These are phyloP conservation scores for Amniataba percoides DNA, from an alignment of 2,797 vertebrate species.

Conservation along the genomic window DNA sequence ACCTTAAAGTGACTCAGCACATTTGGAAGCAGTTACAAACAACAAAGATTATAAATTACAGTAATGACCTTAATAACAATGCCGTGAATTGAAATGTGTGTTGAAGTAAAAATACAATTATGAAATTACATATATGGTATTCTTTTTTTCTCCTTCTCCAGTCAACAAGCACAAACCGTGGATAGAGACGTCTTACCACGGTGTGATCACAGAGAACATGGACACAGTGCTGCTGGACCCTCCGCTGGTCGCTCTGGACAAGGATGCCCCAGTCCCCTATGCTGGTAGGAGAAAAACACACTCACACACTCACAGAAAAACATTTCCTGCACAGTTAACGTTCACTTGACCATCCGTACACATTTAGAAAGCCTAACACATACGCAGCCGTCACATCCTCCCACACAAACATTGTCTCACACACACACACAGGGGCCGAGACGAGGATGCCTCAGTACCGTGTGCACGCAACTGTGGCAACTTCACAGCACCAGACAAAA, in stretches of 20 bases:
- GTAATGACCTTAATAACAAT: not conserved
- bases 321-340: not conserved
- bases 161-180: constrained; percentile 99
- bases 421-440: constrained; percentile 4
- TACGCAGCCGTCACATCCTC: not conserved
- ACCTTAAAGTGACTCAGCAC: constrained; percentile 11
- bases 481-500: constrained; percentile 51
- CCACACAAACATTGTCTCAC: constrained; percentile 1
- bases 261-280: constrained; percentile 95
- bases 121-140: not conserved
- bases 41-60: not conserved
- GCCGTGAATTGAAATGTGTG: not conserved
- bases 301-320: not conserved
- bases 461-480: constrained; percentile 61
- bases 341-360: not conserved
- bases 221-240: constrained; percentile 96
- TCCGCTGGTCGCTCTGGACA: constrained; percentile 96
- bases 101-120: not conserved
- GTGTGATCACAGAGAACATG: constrained; percentile 96
- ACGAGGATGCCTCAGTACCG: constrained; percentile 37
- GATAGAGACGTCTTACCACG: constrained; percentile 98
- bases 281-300: constrained; percentile 89
- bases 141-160: constrained; percentile 59
- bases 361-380: not conserved
- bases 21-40: not conserved